A percentile compares a stretch with the other conserved stretches of the same genome.
Evolutionary conservation across 2,888 invertebrate species (phyloP).

Genomic region (Mythimna ferrago): DNA sequence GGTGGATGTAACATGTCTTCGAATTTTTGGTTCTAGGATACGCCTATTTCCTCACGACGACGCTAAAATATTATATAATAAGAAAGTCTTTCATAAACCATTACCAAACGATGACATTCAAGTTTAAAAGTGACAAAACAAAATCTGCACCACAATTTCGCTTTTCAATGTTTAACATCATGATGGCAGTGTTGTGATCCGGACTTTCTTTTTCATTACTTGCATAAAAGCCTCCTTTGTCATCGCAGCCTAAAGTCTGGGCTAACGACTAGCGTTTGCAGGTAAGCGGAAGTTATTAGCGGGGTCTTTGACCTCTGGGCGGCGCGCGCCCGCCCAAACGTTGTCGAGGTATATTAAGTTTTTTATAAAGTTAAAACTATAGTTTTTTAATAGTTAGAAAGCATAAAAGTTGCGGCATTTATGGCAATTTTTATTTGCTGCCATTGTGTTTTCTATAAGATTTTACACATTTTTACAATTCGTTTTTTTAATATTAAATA

Average conservation of each 20-base stretch:
- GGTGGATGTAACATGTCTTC: too few relatives aligned
- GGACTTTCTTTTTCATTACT: conserved; percentile 61
- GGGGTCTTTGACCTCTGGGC: conserved; percentile 78
- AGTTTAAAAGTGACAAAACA: conserved; percentile 4
- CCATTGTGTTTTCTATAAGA: too few relatives aligned
- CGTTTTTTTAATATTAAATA: too few relatives aligned
- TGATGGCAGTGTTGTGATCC: conserved; percentile 32
- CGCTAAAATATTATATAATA: background rate
- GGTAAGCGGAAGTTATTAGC: conserved; percentile 89
- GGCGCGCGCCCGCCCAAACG: conserved; percentile 82
- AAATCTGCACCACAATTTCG: conserved; percentile 1
- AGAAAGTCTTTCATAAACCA: conserved; percentile 21
- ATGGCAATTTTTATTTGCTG: too few relatives aligned
- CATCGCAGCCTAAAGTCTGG: conserved; percentile 70
- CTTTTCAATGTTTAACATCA: conserved; percentile 31
- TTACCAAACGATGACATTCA: conserved; percentile 23
- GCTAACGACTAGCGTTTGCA: conserved; percentile 78
- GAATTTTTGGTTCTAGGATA: too few relatives aligned
- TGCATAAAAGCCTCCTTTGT: conserved; percentile 68
- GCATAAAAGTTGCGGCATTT: too few relatives aligned
- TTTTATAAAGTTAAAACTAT: conserved; percentile 37
- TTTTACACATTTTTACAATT: too few relatives aligned
- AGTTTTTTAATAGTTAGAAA: background rate
- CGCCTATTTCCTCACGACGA: too few relatives aligned
- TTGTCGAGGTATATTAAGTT: conserved; percentile 68